Conservation (phyloP, 2,797 vertebrate genomes). For the Lates japonicus region DNA sequence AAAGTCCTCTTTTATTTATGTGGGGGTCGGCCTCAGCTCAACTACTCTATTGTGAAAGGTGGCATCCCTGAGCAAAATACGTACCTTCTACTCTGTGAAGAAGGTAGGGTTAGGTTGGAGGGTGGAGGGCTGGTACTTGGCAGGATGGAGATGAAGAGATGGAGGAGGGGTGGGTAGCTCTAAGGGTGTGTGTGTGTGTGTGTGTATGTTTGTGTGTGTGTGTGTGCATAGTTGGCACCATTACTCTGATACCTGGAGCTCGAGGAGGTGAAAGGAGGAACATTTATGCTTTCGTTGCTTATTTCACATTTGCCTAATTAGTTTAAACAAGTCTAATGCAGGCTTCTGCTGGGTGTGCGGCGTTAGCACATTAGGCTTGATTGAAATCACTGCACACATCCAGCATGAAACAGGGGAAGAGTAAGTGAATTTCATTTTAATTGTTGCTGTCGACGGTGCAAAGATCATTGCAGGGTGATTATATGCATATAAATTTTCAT, state of each 20-base stretch:
- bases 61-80: slow-evolving; percentile 57
- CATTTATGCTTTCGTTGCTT: slow-evolving; percentile 80
- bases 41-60: slow-evolving; percentile 24
- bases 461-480: slow-evolving; percentile 84
- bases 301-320: slow-evolving; percentile 88
- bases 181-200: slow-evolving; percentile 15
- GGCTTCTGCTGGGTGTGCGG: slow-evolving; percentile 82
- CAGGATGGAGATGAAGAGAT: slow-evolving; percentile 62
- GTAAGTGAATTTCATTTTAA: slow-evolving; percentile 84
- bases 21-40: slow-evolving; percentile 47
- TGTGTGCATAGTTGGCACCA: slow-evolving; percentile 79
- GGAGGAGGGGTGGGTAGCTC: slow-evolving; percentile 44
- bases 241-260: slow-evolving; percentile 72
- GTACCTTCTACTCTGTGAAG: slow-evolving; percentile 22
- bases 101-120: slow-evolving; percentile 59
- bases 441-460: slow-evolving; percentile 86
- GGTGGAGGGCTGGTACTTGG: slow-evolving; percentile 57
- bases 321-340: slow-evolving; percentile 86
- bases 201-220: slow-evolving; percentile 15
- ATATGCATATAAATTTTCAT: slow-evolving; percentile 88
- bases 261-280: slow-evolving; percentile 77
- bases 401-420: slow-evolving; percentile 74
- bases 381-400: slow-evolving; percentile 82
- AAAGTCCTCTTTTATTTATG: slow-evolving; percentile 51
- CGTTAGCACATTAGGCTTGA: slow-evolving; percentile 78